Base-by-base conservation (phyloP, 2,888 invertebrate genomes). In the Venustoraphidia nigricollis region DNA sequence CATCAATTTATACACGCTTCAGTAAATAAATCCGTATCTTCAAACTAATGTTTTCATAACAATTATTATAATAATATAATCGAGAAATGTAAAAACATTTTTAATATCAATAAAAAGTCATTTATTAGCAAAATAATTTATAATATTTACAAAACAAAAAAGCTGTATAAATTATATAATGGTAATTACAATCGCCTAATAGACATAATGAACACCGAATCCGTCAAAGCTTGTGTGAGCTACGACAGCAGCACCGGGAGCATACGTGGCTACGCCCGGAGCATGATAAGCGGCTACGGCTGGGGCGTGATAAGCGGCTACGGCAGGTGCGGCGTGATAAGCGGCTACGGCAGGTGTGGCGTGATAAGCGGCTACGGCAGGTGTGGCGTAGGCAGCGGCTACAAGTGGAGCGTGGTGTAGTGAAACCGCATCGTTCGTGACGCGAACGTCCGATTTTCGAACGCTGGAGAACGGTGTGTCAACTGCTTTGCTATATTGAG, bases 391-490 rank as follows among this genome's bases (percentile, higher is more conserved):
- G 47, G 61, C 53, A 51, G 66, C 63, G 17, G 64, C 60, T 52
- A 67, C 60, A 27, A 70, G 66, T 56, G 69, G 71, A 55, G 65
- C 66, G 50, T 56, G 56, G 52, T 73, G 69, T 27, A 69, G 71
- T 48, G 70, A 60, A 45, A 64, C 57, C 54, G 67, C 71, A 57
- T 77, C 76, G 58, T 75, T 75, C 63, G 70, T 72, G 62, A 73
- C 65, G 54, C 75, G 71, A 45, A 74, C 73, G 53, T 77, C 74
- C 62, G 66, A 68, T 64, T 77, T 77, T 60, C 74, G 71, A 36
- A 76, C 72, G 58, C 72, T 75, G 53, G 76, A 75, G 67, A 72
- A 76, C 48, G 76, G 72, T 45, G 74, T 73, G 58, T 76, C 73
- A 35, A 75, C 71, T 47, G 73, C 72, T 62, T 77, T 78, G 56